Base-by-base conservation (phyloP, 1,140 invertebrate genomes). In the Pissodes strobi region DNA sequence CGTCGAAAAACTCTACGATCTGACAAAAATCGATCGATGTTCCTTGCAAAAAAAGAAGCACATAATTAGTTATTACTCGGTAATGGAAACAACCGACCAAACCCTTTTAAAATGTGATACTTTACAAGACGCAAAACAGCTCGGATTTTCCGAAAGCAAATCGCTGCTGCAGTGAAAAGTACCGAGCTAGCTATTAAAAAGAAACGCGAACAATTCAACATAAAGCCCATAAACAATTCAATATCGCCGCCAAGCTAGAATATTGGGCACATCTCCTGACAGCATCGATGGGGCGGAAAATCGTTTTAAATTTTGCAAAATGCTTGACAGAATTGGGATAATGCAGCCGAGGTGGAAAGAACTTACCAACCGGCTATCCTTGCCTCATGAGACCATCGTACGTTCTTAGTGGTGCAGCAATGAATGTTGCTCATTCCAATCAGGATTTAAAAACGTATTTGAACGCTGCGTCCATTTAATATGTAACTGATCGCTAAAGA, bases 401-500 rank as follows among this genome's bases (percentile, higher is more conserved):
- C 79, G 98, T 99, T 0, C 81, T 99, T 1, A 98, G 95, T 79
- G 97, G 98, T 0, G 97, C 97, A 0, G 97, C 97, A 0, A 99
- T 99, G 98, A 99, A 98, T 79, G 98, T 99, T 1, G 97, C 95
- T 0, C 88, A 97, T 75, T 93, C 93, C 18, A 87, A 92, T 68
- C 84, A 91, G 75, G 97, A 99, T 75, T 81, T 99, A 27, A 90
- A 96, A 79, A 87, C 88, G 0, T 99, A 97, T 79, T 80, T 99
- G 13, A 91, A 90, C 74, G 90, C 92, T 66, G 97, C 97, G 97
- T n/a, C 97, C 97, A 0, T 98, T 99, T 74, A 99, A 99, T 76
- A 93, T 99, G 88, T 97, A 99, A 78, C 81, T 99, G 0, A 99
- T 99, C 72, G 97, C 97, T 8, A 99, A 99, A 82, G 94, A 99